Conservation (phyloP, 1,140 invertebrate species). For the Panagrolaimus sp. region DNA sequence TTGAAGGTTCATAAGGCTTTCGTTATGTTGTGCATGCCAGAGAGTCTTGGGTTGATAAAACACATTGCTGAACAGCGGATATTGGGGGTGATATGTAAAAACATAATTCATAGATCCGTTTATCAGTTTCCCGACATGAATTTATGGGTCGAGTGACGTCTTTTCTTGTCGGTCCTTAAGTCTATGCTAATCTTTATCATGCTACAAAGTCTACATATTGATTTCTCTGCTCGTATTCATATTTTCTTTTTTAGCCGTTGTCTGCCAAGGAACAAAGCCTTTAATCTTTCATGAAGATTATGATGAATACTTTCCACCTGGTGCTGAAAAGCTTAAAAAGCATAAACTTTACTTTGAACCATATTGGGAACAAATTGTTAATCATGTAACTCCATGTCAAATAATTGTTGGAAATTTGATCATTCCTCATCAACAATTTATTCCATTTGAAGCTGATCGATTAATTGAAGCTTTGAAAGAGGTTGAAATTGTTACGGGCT, state of each 20-base stretch:
- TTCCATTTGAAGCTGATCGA: neutral
- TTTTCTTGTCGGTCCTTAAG: no score
- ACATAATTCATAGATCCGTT: no score
- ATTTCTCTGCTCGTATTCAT: no score
- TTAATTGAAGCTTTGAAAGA: neutral
- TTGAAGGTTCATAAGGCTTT: no score
- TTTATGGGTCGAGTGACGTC: no score
- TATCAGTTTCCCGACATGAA: no score
- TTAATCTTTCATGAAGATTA: conserved; percentile 63
- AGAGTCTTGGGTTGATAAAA: no score
- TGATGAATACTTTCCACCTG: neutral
- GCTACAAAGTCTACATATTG: no score
- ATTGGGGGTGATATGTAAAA: no score
- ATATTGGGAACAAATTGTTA: conserved; percentile 93
- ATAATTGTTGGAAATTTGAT: conserved; percentile 16
- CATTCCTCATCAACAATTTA: neutral
- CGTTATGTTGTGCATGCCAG: no score
- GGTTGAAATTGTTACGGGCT: neutral
- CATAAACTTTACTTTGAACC: conserved; percentile 58
- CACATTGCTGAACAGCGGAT: no score
- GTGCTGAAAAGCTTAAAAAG: neutral
- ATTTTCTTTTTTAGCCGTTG: neutral
- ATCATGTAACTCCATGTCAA: conserved; percentile 62
- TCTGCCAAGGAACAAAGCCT: neutral
- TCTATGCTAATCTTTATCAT: no score